Evolutionary conservation across 1,140 invertebrate species (phyloP).

Genomic region (Pseudobourletiella spinata): DNA sequence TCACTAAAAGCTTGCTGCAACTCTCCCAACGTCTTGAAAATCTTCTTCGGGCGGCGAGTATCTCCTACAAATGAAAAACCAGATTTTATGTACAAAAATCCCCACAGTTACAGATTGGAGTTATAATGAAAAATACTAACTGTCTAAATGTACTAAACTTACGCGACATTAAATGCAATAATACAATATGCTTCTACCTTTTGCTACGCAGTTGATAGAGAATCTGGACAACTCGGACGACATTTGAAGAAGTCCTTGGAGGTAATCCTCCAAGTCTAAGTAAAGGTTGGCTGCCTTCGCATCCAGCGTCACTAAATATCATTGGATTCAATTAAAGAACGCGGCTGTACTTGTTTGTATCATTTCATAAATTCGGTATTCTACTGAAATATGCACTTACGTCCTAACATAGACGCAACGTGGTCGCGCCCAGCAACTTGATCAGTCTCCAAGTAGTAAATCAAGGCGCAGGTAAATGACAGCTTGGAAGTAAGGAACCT

Average conservation of each 20-base stretch:
- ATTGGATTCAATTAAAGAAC: background rate
- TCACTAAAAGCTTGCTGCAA: slow-evolving; percentile 78
- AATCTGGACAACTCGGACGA: slow-evolving; percentile 73
- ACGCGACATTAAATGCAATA: too few species aligned
- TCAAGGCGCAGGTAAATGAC: slow-evolving; percentile 64
- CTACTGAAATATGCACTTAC: slow-evolving; percentile 45
- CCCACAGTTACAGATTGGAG: too few species aligned
- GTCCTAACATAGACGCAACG: slow-evolving; percentile 66
- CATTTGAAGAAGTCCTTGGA: slow-evolving; percentile 70
- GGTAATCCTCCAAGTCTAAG: slow-evolving; percentile 80
- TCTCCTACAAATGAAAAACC: too few species aligned
- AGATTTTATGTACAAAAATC: too few species aligned
- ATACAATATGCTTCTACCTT: too few species aligned
- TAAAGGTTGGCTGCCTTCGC: slow-evolving; percentile 57
- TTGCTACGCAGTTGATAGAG: slow-evolving; percentile 78
- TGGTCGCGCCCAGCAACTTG: slow-evolving; percentile 60
- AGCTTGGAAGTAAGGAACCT: slow-evolving; percentile 67
- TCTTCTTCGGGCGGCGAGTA: slow-evolving; percentile 66
- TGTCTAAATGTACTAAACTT: too few species aligned
- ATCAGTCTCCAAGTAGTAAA: slow-evolving; percentile 68
- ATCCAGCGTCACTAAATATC: background rate
- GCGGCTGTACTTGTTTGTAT: background rate
- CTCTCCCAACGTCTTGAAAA: slow-evolving; percentile 75
- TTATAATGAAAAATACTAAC: too few species aligned
- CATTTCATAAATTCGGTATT: background rate